Percentiles rank a stretch among this genome's conserved stretches.
These are phyloP conservation scores for Rattus rattus DNA, from an alignment of 2,113 vertebrate genomes.

Conservation along the genomic window DNA sequence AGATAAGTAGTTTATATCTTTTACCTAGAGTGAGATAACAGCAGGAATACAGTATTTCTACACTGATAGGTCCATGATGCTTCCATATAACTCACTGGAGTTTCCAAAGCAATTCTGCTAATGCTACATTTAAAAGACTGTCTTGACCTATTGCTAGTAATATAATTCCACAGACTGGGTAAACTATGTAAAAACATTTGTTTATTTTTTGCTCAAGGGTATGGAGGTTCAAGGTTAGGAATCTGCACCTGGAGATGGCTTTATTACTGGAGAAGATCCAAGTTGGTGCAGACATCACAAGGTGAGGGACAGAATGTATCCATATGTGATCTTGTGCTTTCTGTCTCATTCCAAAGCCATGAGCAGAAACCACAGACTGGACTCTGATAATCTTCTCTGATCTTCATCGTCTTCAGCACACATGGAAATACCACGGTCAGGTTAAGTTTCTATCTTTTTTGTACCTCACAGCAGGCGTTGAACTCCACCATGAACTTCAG, in stretches of 20 bases:
- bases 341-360: background rate
- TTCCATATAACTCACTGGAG: background rate
- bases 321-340: background rate
- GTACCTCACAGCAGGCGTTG: background rate
- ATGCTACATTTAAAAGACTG: background rate
- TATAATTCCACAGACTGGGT: background rate
- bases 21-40: background rate
- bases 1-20: background rate
- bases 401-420: background rate
- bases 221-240: background rate
- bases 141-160: background rate
- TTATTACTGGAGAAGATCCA: background rate
- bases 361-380: background rate
- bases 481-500: background rate
- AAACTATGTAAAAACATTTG: background rate
- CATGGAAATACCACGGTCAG: background rate
- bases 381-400: background rate
- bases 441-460: background rate
- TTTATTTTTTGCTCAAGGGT: background rate
- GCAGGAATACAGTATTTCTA: background rate
- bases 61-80: background rate
- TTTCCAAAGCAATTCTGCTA: background rate
- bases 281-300: no score
- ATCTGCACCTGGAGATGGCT: background rate
- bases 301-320: background rate